These are phyloP conservation scores for Podabrus alpinus DNA, from an alignment of 2,888 invertebrate genomes.

Conservation along the genomic window DNA sequence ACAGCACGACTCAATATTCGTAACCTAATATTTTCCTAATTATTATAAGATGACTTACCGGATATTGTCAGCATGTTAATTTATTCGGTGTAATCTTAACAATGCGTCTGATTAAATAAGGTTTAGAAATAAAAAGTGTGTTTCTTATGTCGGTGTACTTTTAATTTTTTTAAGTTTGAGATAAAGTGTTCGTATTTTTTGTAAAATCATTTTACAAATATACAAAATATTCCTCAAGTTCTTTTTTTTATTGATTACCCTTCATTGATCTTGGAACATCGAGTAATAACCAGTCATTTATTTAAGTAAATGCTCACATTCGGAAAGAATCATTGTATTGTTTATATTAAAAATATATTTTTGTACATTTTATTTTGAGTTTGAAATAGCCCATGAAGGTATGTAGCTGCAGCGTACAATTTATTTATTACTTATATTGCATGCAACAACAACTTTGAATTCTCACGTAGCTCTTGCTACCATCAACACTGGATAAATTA, in stretches of 20 bases:
- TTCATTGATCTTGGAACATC: too few relatives aligned
- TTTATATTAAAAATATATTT: too few relatives aligned
- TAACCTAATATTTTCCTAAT: background rate
- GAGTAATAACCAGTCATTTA: too few relatives aligned
- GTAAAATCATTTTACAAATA: slow-evolving; percentile 50
- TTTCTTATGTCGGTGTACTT: background rate
- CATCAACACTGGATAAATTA: too few relatives aligned
- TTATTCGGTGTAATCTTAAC: background rate
- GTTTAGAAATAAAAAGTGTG: slow-evolving; percentile 1
- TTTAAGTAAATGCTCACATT: too few relatives aligned
- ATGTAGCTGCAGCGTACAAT: too few relatives aligned
- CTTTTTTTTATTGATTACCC: background rate
- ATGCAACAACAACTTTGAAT: too few relatives aligned
- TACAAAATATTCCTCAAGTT: slow-evolving; percentile 6
- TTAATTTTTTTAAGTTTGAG: background rate
- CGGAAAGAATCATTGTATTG: too few relatives aligned
- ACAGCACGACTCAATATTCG: background rate
- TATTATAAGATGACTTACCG: background rate
- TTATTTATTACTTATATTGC: too few relatives aligned
- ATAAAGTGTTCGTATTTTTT: slow-evolving; percentile 48
- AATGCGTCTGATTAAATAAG: background rate
- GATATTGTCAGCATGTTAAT: background rate
- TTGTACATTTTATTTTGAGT: too few relatives aligned
- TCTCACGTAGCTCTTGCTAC: too few relatives aligned
- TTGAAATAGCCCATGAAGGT: too few relatives aligned